Conservation (phyloP, 2,888 invertebrate species). For the Dorcus parallelipipedus region DNA sequence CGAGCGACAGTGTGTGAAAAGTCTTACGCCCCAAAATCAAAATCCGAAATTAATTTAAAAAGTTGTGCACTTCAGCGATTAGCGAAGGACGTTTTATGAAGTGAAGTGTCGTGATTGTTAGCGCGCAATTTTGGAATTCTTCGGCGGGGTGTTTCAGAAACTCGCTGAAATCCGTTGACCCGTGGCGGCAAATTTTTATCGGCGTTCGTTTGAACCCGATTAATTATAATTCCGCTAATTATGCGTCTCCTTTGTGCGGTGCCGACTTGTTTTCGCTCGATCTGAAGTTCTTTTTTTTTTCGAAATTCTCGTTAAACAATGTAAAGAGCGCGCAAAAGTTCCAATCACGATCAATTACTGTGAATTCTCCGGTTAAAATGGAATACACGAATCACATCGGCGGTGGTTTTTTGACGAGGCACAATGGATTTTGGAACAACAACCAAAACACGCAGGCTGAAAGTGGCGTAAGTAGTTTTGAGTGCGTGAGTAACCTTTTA, state of each 20-base stretch:
- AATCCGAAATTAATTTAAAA: no score
- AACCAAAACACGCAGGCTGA: constrained; percentile 30
- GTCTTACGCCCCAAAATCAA: no score
- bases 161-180: constrained; percentile 1
- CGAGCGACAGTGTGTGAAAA: no score
- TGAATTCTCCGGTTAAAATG: constrained; percentile 18
- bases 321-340: neutral
- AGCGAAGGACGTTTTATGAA: neutral
- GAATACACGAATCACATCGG: constrained; percentile 27
- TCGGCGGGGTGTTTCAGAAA: no score
- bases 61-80: no score
- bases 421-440: constrained; percentile 34
- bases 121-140: no score
- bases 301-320: neutral
- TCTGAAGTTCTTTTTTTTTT: neutral
- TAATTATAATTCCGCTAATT: constrained; percentile 20
- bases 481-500: neutral
- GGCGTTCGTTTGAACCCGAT: constrained; percentile 13
- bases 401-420: constrained; percentile 27
- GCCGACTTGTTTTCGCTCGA: neutral
- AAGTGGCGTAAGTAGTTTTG: constrained; percentile 28
- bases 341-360: neutral
- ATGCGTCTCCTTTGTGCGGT: neutral
- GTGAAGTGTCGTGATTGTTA: neutral
- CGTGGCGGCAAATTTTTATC: constrained; percentile 2